Evolutionary conservation across 2,797 vertebrate genomes (phyloP).

Genomic region (Petrocephalus sullivani): DNA sequence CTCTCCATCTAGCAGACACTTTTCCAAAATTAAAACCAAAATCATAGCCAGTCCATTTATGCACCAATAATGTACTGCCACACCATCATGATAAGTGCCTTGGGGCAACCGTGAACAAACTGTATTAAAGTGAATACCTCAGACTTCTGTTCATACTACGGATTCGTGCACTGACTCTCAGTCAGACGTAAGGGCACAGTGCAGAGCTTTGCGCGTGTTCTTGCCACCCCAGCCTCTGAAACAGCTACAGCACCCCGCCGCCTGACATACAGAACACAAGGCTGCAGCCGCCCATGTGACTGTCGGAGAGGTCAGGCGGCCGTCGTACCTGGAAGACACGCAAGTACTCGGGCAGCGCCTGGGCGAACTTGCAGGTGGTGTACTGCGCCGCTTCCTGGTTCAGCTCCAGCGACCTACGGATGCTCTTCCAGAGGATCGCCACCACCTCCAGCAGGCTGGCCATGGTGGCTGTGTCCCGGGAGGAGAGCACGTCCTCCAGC

Average conservation of each 20-base stretch:
- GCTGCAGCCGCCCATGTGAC: background rate
- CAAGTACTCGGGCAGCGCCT: conserved; percentile 80
- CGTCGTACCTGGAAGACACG: conserved; percentile 74
- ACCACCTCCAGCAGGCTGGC: conserved; percentile 79
- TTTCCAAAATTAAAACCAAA: background rate
- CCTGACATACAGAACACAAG: background rate
- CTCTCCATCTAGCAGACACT: background rate
- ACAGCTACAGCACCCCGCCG: background rate
- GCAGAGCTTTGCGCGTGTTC: background rate
- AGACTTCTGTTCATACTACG: background rate
- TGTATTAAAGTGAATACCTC: background rate
- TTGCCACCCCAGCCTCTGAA: background rate
- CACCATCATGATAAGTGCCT: background rate
- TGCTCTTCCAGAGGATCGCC: conserved; percentile 87
- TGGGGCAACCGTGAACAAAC: background rate
- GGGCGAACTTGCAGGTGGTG: conserved; percentile 74
- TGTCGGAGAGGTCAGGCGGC: background rate
- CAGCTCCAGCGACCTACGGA: conserved; percentile 69
- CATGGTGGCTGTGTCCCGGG: conserved; percentile 64
- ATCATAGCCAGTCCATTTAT: background rate
- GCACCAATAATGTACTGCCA: background rate
- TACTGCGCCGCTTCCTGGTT: conserved; percentile 75
- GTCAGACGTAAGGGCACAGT: background rate
- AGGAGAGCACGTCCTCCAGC: conserved; percentile 62
- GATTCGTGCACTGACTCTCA: background rate